Conservation (phyloP, 2,113 vertebrate genomes). For the Gymnarchus niloticus region DNA sequence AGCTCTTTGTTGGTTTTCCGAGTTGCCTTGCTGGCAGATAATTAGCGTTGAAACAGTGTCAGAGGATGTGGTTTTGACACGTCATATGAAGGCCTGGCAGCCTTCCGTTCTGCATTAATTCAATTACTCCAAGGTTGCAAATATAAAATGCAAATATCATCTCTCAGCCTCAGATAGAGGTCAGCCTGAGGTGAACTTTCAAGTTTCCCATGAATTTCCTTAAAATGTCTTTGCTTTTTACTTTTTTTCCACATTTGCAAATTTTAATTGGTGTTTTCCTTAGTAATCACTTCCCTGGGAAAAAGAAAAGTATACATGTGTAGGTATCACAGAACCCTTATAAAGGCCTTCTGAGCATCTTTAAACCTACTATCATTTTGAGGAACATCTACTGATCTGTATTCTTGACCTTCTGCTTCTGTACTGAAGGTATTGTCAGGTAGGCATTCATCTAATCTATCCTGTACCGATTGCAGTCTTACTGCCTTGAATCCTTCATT, state of each 20-base stretch:
- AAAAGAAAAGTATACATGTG: neutral
- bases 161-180: neutral
- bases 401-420: neutral
- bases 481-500: constrained; percentile 12
- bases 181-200: neutral
- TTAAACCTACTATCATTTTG: neutral
- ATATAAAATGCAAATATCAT: constrained; percentile 14
- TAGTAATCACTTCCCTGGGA: neutral
- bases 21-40: neutral
- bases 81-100: neutral
- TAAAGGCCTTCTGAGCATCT: neutral
- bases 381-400: neutral
- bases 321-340: neutral
- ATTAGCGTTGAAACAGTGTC: neutral
- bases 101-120: neutral
- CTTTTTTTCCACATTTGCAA: neutral
- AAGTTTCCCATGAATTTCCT: constrained; percentile 5
- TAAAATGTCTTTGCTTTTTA: neutral
- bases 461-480: neutral
- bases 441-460: neutral
- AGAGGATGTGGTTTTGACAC: constrained; percentile 6
- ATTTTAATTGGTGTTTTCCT: neutral
- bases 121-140: constrained; percentile 16
- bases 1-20: neutral
- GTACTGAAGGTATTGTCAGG: neutral